Conservation (phyloP, 1,140 invertebrate genomes). For the Araneus ventricosus region DNA sequence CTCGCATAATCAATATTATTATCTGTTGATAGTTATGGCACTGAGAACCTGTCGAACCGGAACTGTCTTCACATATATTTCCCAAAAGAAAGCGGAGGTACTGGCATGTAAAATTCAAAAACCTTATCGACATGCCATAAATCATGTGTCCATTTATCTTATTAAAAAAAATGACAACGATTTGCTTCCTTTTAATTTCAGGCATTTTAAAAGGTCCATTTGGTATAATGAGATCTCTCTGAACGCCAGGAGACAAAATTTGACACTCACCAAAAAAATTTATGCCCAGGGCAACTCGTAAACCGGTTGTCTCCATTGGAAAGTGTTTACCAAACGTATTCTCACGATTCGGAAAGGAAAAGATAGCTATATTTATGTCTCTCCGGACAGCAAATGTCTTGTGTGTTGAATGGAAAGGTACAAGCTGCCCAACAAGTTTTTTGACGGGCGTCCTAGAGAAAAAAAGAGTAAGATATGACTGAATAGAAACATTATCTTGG, state of each 20-base stretch:
- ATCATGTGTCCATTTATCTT: background rate
- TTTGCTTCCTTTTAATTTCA: background rate
- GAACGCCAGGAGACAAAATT: background rate
- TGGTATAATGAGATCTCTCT: background rate
- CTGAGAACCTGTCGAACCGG: too few relatives aligned
- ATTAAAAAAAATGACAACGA: background rate
- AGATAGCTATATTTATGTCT: background rate
- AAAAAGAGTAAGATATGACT: background rate
- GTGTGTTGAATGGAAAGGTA: background rate
- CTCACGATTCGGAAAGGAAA: background rate
- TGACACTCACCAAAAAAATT: background rate
- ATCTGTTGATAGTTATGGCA: too few relatives aligned
- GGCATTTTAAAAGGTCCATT: background rate
- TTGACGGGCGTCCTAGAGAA: background rate
- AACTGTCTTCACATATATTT: too few relatives aligned
- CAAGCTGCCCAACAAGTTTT: background rate
- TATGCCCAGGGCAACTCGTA: background rate
- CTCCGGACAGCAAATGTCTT: background rate
- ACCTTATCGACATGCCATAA: background rate
- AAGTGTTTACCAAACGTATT: background rate
- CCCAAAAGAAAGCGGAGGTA: too few relatives aligned
- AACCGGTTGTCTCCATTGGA: background rate
- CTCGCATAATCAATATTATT: too few relatives aligned
- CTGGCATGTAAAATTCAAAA: background rate
- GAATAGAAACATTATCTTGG: slow-evolving; percentile 8